These are phyloP conservation scores for Chrysochloris asiatica DNA, from an alignment of 2,113 vertebrate species.

Conservation along the genomic window DNA sequence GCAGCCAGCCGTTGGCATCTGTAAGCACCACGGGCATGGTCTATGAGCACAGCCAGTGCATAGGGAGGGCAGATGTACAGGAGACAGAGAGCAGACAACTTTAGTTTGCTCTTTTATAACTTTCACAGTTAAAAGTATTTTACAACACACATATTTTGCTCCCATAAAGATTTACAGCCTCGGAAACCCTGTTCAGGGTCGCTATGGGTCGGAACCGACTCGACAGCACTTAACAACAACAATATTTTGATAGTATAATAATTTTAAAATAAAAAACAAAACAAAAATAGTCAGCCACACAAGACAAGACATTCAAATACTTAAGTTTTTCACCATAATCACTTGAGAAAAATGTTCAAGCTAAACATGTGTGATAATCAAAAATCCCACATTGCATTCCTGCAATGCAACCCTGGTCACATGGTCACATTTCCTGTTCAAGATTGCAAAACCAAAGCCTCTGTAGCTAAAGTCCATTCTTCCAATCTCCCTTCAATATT, in stretches of 20 bases:
- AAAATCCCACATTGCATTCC: not conserved
- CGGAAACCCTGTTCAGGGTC: no score
- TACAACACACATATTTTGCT: not conserved
- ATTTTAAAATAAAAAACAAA: constrained; percentile 28
- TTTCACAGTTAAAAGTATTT: not conserved
- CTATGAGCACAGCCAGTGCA: not conserved
- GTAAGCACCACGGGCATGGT: no score
- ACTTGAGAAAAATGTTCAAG: constrained; percentile 6
- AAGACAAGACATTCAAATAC: constrained; percentile 7
- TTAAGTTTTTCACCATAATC: not conserved
- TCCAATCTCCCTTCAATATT: constrained; percentile 30
- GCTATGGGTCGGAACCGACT: no score
- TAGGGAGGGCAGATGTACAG: not conserved
- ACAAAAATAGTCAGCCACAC: not conserved
- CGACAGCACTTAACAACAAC: no score
- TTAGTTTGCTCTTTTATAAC: not conserved
- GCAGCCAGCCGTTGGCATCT: no score
- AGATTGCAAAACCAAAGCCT: constrained; percentile 15
- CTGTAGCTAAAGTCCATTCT: not conserved
- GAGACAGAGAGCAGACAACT: not conserved
- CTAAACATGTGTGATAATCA: not conserved
- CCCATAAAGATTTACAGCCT: no score
- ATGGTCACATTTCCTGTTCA: not conserved
- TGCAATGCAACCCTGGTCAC: not conserved
- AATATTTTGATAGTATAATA: constrained; percentile 12